Conservation (phyloP, 2,113 vertebrate species). For the Emydocephalus ijimae region DNA sequence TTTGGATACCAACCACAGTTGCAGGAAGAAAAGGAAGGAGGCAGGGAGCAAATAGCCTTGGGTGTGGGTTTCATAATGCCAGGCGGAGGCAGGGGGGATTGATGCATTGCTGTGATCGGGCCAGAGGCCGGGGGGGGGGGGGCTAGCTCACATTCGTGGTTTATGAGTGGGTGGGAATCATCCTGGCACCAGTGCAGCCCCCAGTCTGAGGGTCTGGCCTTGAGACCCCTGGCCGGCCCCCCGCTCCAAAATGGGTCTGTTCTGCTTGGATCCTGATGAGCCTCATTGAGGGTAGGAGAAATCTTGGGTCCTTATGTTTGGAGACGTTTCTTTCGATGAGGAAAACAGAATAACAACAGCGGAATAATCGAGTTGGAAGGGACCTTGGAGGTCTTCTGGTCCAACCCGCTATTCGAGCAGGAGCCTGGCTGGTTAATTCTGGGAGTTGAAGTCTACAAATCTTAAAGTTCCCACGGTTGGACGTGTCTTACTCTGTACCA, state of each 20-base stretch:
- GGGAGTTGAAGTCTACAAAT: background rate
- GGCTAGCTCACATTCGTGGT: background rate
- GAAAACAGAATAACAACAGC: background rate
- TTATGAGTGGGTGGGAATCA: background rate
- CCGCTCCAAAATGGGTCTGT: too few species aligned
- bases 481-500: background rate
- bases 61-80: background rate
- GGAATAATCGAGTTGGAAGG: too few species aligned
- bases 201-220: background rate
- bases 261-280: background rate
- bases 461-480: background rate
- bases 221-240: background rate
- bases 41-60: background rate
- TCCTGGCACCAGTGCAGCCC: too few species aligned
- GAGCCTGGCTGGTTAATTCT: background rate
- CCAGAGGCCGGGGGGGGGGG: too few species aligned
- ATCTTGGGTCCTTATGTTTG: background rate
- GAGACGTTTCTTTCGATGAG: background rate
- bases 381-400: too few species aligned
- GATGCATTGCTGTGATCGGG: background rate
- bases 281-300: background rate
- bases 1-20: background rate
- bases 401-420: too few species aligned
- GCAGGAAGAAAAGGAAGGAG: background rate
- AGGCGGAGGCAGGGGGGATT: background rate